These are phyloP conservation scores for Cephalotes varians DNA, from an alignment of 2,888 invertebrate genomes.

Conservation along the genomic window DNA sequence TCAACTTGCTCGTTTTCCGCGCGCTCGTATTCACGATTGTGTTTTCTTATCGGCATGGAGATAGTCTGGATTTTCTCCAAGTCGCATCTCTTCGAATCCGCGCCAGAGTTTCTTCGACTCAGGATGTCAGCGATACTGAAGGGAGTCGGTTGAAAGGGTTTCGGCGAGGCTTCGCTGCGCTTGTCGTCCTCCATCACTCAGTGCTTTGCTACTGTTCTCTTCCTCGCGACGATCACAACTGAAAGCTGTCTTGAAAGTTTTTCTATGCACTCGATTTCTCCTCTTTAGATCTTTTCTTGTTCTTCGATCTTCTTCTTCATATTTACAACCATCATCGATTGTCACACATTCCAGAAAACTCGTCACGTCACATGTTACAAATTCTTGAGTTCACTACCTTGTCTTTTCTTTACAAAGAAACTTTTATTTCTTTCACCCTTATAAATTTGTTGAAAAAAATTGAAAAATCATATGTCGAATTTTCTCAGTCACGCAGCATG, in stretches of 20 bases:
- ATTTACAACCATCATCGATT: neutral
- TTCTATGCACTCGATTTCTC: neutral
- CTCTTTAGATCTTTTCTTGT: neutral
- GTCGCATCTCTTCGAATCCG: slow-evolving; percentile 58
- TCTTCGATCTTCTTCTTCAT: slow-evolving; percentile 3
- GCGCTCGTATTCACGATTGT: slow-evolving; percentile 58
- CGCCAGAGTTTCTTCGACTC: slow-evolving; percentile 71
- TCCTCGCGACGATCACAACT: slow-evolving; percentile 1
- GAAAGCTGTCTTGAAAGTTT: neutral
- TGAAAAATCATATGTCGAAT: neutral
- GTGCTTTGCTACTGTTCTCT: slow-evolving; percentile 43
- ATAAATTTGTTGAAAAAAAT: neutral
- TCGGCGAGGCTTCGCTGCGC: slow-evolving; percentile 78
- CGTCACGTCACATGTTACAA: slow-evolving; percentile 32
- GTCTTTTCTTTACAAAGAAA: neutral
- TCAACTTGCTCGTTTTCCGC: slow-evolving; percentile 50
- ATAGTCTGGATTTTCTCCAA: slow-evolving; percentile 63
- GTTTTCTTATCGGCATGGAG: slow-evolving; percentile 70
- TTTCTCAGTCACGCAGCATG: neutral
- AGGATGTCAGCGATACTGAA: slow-evolving; percentile 85
- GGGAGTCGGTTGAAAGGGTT: slow-evolving; percentile 81
- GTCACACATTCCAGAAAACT: neutral
- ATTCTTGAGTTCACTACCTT: slow-evolving; percentile 76
- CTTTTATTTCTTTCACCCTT: neutral
- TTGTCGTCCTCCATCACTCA: slow-evolving; percentile 76